Evolutionary conservation across 2,888 invertebrate species (phyloP).

Genomic region (Automeris io): DNA sequence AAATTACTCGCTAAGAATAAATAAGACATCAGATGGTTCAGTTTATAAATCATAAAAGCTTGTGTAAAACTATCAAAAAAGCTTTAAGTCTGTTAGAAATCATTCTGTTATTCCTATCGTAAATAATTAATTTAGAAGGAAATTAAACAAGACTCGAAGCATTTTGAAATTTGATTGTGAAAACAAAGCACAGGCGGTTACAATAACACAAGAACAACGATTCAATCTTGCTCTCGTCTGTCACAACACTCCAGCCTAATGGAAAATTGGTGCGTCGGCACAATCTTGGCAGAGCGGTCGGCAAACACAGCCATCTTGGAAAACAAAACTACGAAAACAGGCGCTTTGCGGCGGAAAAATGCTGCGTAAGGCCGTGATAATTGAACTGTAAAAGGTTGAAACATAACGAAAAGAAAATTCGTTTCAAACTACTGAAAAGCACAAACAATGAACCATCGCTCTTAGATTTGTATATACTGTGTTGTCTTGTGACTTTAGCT

Average conservation of each 20-base stretch:
- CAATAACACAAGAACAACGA: conserved; percentile 41
- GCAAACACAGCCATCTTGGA: conserved; percentile 50
- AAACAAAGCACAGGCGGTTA: conserved; percentile 41
- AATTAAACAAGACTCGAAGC: conserved; percentile 19
- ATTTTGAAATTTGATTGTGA: conserved; percentile 41
- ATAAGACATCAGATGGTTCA: too few relatives aligned
- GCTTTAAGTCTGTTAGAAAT: too few relatives aligned
- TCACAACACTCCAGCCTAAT: conserved; percentile 49
- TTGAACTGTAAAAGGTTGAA: not conserved
- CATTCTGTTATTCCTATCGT: not conserved
- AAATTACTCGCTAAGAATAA: too few relatives aligned
- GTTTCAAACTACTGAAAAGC: too few relatives aligned
- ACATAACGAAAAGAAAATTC: too few relatives aligned
- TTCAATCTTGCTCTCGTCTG: conserved; percentile 47
- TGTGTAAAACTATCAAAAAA: too few relatives aligned
- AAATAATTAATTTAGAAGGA: not conserved
- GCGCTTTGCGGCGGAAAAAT: conserved; percentile 33
- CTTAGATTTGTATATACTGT: too few relatives aligned
- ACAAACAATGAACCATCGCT: too few relatives aligned
- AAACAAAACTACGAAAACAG: conserved; percentile 16
- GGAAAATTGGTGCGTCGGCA: conserved; percentile 48
- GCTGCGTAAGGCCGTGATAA: conserved; percentile 30
- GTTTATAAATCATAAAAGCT: too few relatives aligned
- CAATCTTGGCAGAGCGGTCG: conserved; percentile 54
- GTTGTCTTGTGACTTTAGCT: too few relatives aligned